Evolutionary conservation across 2,888 invertebrate genomes (phyloP), one percentile per base, ranked within the genome.

Genomic region (Polyommatus iphigenia): DNA sequence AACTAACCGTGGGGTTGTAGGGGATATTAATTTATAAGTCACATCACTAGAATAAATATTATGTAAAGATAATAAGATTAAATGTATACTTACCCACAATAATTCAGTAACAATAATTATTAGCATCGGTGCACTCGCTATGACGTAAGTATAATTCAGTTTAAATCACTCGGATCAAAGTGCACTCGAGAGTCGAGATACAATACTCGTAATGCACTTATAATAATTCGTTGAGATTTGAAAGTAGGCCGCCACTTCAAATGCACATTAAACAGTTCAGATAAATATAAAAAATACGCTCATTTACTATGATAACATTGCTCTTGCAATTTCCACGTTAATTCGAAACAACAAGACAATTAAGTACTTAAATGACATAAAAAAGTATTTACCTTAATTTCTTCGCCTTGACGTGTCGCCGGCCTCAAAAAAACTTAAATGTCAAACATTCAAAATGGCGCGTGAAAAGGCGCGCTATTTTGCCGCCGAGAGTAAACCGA

Each of bases 221-320:
- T 88, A 88, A 88, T 88, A 88, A 86, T 86, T 88, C 84, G 84
- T 86, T 82, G 83, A 79, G 83, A 83, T 82, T 82, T 81, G 81
- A 86, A 90, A 88, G 82, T 89, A 87, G 90, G 88, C 83, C 89
- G 84, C 80, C 86, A 86, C 87, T 87, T 85, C 87, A 87, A 82
- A 84, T 83, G 82, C 81, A 81, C 82, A 82, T 83, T 83, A 76
- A 76, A 82, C 83, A 83, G 81, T 18, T 50, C 41, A 81, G 81
- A 81, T 32, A 32, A 82, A 54, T 2, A 41, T 20, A 18, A 54
- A 50, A 75, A 75, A 54, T 75, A 75, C 29, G 15, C 41, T 46
- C 24, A 73, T 46, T 41, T 50, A 24, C 8, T 54, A 50, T 29
- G 20, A 20, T 36, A 72, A 41, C 32, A 72, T 18, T 41, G 41